Evolutionary conservation across 2,797 vertebrate genomes (phyloP), one percentile per base, ranked within the genome.

Genomic region (Perodicticus potto): DNA sequence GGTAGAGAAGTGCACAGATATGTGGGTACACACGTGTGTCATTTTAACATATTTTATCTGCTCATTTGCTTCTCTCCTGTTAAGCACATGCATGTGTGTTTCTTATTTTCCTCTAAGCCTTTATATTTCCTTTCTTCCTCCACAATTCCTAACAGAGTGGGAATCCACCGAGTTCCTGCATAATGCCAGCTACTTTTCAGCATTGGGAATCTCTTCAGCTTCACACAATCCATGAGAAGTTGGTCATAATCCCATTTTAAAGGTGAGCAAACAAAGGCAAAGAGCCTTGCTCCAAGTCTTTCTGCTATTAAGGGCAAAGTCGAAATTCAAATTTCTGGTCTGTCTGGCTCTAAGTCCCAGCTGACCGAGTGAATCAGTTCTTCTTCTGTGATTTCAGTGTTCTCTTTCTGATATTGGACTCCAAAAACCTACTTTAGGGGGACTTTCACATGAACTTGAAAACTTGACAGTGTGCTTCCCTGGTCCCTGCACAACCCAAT

Each of bases 1-100:
- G 29, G 16, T 29, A 29, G 80, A 6, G n/a, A 32, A 69, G 14
- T 22, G 19, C 45, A 5, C 0, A 17, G 25, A 5, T 43, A 3
- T 7, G 3, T 2, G 13, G 45, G 29, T 9, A n/a, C n/a, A n/a
- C n/a, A 2, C 22, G 1, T 10, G 43, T 2, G 27, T 23, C 8
- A 0, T n/a, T 27, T 32, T 27, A n/a, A 20, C 3, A 3, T 1
- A 14, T 40, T 37, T 76, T 1, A 23, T n/a, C 29, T 73, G 61
- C 17, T 45, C 7, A 1, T 63, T 72, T 19, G 9, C 43, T 19
- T 45, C 40, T 49, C 94, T 90, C 34, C 95, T 90, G 93, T 80
- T 91, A 20, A 89, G 59, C 86, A 69, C 72, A 23, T 73, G 63
- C 89, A 76, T 93, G 37, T 90, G 0, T 67, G 53, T 29, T 7